Base-by-base conservation (phyloP, 1,140 invertebrate genomes). In the Trypoxylus dichotomus region DNA sequence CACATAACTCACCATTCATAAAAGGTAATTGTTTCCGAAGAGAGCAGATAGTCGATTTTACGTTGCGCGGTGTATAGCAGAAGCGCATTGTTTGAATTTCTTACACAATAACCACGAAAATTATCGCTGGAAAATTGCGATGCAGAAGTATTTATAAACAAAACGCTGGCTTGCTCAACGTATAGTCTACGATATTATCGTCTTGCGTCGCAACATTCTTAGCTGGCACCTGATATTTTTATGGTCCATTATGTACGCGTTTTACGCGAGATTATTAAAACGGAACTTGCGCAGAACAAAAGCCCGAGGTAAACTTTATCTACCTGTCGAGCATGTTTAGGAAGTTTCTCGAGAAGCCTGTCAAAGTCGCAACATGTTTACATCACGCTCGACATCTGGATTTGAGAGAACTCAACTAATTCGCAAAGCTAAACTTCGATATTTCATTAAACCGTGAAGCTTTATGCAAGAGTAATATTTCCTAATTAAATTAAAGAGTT, bases 261-360 rank as follows among this genome's bases (percentile, higher is more conserved):
- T 68, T 68, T 68, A 68, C 27, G 21, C 19, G 60, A 68, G 11
- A 68, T 68, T 68, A 68, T 68, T 68, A 68, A 25, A 68, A 68
- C 27, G 60, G 60, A 68, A 68, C 60, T 29, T 27, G 24, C 60
- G 60, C 24, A 13, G 24, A 27, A 68, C 60, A 27, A 25, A 68
- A 68, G 60, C 60, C 19, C 13, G 15, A 54, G 47, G 47, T 54
- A 19, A 54, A 54, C 6, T 68, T 68, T 68, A 68, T 68, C 60
- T 68, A 24, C 21, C 21, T n/a, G 24, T 21, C 11, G 60, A 68
- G 27, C 60, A 29, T 24, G 60, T 68, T 29, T 24, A 68, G 60
- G 60, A 68, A 68, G 60, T 27, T 68, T 68, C 27, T 68, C 7
- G 11, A 15, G 5, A 24, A 68, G 15, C 21, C 19, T 24, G 60